Evolutionary conservation across 37 sponge, comb jelly and placozoan species (phyloP).

Genomic region (Halisarca cf. caerulea): DNA sequence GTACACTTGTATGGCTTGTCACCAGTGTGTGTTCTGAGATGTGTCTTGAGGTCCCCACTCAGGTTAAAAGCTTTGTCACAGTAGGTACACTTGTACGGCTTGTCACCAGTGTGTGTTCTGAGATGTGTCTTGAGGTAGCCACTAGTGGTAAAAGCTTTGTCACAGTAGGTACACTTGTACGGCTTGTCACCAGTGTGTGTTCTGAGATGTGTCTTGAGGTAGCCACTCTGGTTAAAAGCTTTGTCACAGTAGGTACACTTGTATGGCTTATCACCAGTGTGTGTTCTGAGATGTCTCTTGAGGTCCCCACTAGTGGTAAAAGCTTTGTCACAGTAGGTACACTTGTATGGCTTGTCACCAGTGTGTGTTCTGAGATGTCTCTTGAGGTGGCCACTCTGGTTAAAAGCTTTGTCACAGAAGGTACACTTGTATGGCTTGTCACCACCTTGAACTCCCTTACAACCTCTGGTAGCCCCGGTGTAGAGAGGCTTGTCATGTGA

Average conservation of each 20-base stretch:
- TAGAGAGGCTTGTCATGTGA: too few relatives aligned
- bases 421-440: conserved; percentile 55
- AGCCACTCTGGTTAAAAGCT: conserved; percentile 10
- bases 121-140: conserved; percentile 64
- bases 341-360: conserved; percentile 81
- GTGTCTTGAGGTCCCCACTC: conserved; percentile 60
- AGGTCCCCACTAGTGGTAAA: conserved; percentile 23
- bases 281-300: conserved; percentile 54
- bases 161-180: conserved; percentile 73
- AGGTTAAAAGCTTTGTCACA: conserved; percentile 31
- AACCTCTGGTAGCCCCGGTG: neutral
- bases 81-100: conserved; percentile 60
- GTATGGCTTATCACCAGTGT: conserved; percentile 82
- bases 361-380: conserved; percentile 80
- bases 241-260: conserved; percentile 62
- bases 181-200: conserved; percentile 85
- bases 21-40: conserved; percentile 85
- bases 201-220: conserved; percentile 78
- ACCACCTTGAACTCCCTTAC: too few relatives aligned
- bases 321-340: conserved; percentile 35
- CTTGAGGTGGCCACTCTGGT: conserved; percentile 42
- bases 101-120: conserved; percentile 65
- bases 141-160: conserved; percentile 41
- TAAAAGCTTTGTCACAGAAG: conserved; percentile 52
- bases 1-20: conserved; percentile 34